Evolutionary conservation across 2,113 vertebrate species (phyloP).

Genomic region (Nestor notabilis): DNA sequence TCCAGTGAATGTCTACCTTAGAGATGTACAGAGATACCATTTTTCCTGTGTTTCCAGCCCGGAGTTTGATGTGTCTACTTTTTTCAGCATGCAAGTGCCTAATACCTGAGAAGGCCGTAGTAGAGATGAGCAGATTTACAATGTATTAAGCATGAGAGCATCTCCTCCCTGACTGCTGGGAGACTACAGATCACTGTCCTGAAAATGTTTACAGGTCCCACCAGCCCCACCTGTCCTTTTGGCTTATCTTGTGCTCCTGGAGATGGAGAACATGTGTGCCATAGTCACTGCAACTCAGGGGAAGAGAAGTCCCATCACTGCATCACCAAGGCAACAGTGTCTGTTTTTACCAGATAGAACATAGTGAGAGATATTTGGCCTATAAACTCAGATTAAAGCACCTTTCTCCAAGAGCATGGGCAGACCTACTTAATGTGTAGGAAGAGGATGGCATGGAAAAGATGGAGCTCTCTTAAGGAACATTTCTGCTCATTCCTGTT

Average conservation of each 20-base stretch:
- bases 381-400: not conserved
- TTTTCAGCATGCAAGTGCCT: not conserved
- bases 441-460: not conserved
- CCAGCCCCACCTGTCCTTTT: not conserved
- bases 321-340: slow-evolving; percentile 54
- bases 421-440: not conserved
- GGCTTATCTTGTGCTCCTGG: not conserved
- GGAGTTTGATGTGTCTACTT: not conserved
- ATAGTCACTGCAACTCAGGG: not conserved
- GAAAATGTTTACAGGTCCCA: not conserved
- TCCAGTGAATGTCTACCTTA: not conserved
- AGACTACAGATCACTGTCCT: not conserved
- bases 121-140: not conserved
- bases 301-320: not conserved
- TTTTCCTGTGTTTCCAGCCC: not conserved
- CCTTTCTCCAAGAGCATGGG: not conserved
- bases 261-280: not conserved
- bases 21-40: not conserved
- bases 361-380: not conserved
- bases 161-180: not conserved
- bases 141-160: not conserved
- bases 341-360: not conserved
- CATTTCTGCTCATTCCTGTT: not conserved
- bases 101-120: not conserved
- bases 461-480: not conserved